Conservation (phyloP, 2,113 vertebrate genomes). For the Daboia siamensis region DNA sequence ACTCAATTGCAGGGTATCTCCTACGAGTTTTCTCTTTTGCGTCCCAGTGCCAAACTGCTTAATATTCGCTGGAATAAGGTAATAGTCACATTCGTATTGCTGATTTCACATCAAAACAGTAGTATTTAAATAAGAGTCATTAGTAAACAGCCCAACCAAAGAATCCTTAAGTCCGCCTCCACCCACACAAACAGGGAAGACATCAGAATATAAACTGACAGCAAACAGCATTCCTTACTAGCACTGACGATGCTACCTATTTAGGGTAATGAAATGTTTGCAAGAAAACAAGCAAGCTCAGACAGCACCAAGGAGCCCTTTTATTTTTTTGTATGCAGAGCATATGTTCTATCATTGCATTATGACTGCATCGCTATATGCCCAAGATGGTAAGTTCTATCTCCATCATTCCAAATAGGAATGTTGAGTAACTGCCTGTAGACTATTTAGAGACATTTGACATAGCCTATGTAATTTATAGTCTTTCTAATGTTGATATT, state of each 20-base stretch:
- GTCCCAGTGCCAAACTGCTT: background rate
- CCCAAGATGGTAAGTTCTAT: background rate
- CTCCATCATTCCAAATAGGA: background rate
- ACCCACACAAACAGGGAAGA: too few relatives aligned
- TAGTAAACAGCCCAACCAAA: too few relatives aligned
- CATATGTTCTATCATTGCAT: background rate
- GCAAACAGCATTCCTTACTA: too few relatives aligned
- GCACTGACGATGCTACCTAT: too few relatives aligned
- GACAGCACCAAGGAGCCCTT: too few relatives aligned
- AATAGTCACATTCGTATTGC: slow-evolving; percentile 20
- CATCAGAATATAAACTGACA: too few relatives aligned
- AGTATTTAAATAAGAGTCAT: slow-evolving; percentile 1
- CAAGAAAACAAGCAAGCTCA: too few relatives aligned
- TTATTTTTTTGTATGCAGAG: background rate
- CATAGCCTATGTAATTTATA: background rate
- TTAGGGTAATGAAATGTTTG: too few relatives aligned
- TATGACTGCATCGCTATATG: background rate
- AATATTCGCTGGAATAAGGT: background rate
- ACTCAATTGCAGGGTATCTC: background rate
- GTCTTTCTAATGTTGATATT: background rate
- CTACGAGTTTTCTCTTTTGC: background rate
- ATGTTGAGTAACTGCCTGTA: background rate
- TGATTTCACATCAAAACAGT: background rate
- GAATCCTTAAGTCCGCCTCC: too few relatives aligned
- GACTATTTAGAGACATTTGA: background rate